phyloP scores from a whole-genome alignment of 2,797 vertebrate species.

The Esox lucius region DNA sequence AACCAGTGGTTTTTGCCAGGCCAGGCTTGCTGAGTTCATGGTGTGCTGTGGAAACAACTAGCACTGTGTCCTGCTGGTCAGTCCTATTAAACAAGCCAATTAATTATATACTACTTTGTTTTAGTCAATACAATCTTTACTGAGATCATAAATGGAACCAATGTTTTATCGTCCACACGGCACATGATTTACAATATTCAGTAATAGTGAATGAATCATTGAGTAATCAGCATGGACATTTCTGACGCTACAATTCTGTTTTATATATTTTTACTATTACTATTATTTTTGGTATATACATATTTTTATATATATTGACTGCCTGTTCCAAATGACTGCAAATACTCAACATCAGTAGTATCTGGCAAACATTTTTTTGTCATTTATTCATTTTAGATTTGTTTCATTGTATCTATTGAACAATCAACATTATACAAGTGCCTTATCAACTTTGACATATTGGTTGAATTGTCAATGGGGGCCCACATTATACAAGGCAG shows the following conservation, averaged over 20 bases:
- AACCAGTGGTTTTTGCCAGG: conserved; percentile 51
- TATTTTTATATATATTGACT: not conserved
- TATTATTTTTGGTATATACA: not conserved
- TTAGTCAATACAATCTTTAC: conserved; percentile 7
- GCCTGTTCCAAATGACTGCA: not conserved
- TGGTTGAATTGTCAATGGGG: conserved; percentile 65
- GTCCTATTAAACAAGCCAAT: conserved; percentile 36
- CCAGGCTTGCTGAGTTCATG: conserved; percentile 14
- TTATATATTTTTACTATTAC: not conserved
- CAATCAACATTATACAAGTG: conserved; percentile 57
- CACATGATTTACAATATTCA: not conserved
- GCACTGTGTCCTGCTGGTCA: conserved; percentile 46
- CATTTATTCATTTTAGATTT: conserved; percentile 36
- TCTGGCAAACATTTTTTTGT: conserved; percentile 34
- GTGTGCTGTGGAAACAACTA: conserved; percentile 26
- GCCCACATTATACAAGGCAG: conserved; percentile 55
- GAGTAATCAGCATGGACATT: not conserved
- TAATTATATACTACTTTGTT: conserved; percentile 29
- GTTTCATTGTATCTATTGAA: conserved; percentile 57
- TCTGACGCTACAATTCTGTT: not conserved
- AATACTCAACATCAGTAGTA: conserved; percentile 7
- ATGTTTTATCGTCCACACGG: not conserved
- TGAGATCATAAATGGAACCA: not conserved
- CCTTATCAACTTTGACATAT: conserved; percentile 50
- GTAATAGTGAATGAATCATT: not conserved